Base-by-base conservation (phyloP, 2,888 invertebrate genomes). In the Andrena minutula region DNA sequence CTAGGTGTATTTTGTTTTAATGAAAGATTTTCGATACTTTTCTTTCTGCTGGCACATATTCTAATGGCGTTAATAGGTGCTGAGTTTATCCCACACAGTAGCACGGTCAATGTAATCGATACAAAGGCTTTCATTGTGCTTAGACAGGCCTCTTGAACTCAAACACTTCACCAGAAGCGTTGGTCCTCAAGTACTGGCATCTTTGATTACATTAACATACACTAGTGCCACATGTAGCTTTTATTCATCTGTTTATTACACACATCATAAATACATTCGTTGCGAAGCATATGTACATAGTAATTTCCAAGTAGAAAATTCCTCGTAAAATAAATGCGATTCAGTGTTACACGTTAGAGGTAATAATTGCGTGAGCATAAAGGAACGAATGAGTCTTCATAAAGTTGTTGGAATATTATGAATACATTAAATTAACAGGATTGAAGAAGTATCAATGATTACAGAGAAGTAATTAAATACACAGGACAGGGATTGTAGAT, bases 51-150 rank as follows among this genome's bases (percentile, higher is more conserved):
- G 23, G 92, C 93, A 85, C 93, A 93, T 86, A 89, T 88, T 88
- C 89, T 89, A 84, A 84, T 88, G 64, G 92, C 90, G 86, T 85
- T 87, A 72, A 90, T 89, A 77, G 87, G 84, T 70, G 79, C 83
- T 47, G 88, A 88, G 80, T 87, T 89, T 86, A 88, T 90, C 74
- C 90, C 87, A 86, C 88, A 89, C 47, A 92, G 79, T 61, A 91
- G 85, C 74, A 85, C 83, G 83, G 90, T 86, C 84, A 91, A 76
- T 78, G 86, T 60, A 77, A 90, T 86, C 74, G 90, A 90, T 89
- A 92, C 91, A 92, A 91, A 89, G 89, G 85, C 89, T 89, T 83
- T 92, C 92, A 92, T 92, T 91, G 89, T 92, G 89, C 85, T 85
- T 88, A 66, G 74, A 75, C 82, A 78, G 84, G 83, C 86, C 91